Conservation (phyloP, 2,113 vertebrate genomes). For the Psephotus haematonotus region DNA sequence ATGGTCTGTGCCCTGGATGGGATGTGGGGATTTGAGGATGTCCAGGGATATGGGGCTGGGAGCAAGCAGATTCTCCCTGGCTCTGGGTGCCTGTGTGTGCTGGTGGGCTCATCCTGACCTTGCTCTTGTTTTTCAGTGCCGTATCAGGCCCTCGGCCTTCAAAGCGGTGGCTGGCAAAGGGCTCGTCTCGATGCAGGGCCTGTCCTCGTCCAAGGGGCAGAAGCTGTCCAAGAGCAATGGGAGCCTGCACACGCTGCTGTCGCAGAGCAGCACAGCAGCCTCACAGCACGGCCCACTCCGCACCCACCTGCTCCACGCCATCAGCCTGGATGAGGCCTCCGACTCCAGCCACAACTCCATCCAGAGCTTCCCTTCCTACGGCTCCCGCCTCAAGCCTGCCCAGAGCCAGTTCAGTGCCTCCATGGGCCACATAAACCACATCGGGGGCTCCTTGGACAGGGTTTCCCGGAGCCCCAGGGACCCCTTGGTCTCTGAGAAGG, state of each 20-base stretch:
- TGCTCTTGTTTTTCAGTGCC: constrained; percentile 74
- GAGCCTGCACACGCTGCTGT: constrained; percentile 85
- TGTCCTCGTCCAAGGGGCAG: constrained; percentile 87
- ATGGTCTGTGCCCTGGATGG: accelerated
- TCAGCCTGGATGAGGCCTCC: constrained; percentile 85
- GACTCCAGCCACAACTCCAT: constrained; percentile 92
- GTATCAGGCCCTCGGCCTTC: constrained; percentile 90
- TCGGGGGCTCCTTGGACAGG: constrained; percentile 89
- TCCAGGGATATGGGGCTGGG: neutral
- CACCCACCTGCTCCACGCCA: constrained; percentile 75
- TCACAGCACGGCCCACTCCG: constrained; percentile 67
- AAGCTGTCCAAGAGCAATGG: constrained; percentile 86
- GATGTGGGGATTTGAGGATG: neutral
- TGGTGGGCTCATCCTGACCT: neutral
- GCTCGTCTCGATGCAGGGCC: constrained; percentile 92
- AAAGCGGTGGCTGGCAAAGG: constrained; percentile 85
- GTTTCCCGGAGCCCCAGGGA: constrained; percentile 76
- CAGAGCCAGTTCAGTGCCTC: constrained; percentile 91
- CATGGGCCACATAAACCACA: constrained; percentile 93
- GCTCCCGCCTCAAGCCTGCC: constrained; percentile 83
- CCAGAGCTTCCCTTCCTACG: constrained; percentile 88
- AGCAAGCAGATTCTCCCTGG: accelerated
- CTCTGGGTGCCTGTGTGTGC: neutral
- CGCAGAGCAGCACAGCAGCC: constrained; percentile 68
- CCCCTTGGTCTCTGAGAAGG: constrained; percentile 69